These are phyloP conservation scores for Manacus vitellinus DNA, from an alignment of 2,113 vertebrate species.

Conservation along the genomic window DNA sequence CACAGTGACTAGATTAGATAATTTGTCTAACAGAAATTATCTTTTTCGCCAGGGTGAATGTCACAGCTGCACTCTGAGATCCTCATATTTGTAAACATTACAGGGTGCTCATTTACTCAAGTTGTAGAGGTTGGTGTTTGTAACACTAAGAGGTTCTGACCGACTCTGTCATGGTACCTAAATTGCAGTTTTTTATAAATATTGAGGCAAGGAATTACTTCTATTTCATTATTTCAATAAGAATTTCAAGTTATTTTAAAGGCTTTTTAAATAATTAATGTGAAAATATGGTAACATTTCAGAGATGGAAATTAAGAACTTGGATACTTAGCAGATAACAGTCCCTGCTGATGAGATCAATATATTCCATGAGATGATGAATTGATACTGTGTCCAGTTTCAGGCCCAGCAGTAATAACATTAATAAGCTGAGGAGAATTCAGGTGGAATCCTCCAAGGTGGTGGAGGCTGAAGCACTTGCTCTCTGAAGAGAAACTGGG, in stretches of 20 bases:
- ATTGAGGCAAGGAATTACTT: not conserved
- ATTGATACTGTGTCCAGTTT: not conserved
- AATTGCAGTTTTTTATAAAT: not conserved
- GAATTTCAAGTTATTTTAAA: not conserved
- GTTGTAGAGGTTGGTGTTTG: not conserved
- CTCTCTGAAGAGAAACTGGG: not conserved
- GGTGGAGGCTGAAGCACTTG: not conserved
- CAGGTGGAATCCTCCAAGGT: not conserved
- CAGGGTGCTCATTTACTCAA: not conserved
- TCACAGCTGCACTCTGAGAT: not conserved
- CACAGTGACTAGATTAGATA: not conserved
- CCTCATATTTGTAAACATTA: not conserved
- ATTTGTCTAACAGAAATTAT: not conserved
- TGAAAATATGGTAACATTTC: not conserved
- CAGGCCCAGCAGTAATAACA: not conserved
- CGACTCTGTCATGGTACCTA: not conserved
- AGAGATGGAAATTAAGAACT: not conserved
- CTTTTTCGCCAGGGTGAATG: not conserved
- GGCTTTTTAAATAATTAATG: not conserved
- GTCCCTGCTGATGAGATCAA: not conserved
- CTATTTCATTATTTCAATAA: not conserved
- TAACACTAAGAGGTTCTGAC: not conserved
- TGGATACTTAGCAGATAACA: not conserved
- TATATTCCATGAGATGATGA: not conserved
- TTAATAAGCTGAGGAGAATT: not conserved